Conservation (phyloP, 2,888 invertebrate genomes). For the Heliconius hortense region DNA sequence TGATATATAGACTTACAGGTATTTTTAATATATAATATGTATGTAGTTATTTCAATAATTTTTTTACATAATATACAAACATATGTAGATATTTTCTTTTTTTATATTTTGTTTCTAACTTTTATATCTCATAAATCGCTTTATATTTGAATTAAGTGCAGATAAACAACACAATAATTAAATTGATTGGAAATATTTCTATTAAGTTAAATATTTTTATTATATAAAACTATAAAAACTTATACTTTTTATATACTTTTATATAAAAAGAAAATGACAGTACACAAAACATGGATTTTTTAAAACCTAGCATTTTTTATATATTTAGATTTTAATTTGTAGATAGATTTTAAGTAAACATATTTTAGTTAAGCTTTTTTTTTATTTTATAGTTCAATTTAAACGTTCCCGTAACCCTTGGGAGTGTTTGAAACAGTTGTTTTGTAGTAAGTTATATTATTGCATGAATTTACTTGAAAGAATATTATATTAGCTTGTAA, state of each 20-base stretch:
- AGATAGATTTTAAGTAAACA: conserved; percentile 16
- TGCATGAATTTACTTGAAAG: conserved; percentile 39
- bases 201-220: neutral
- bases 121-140: neutral
- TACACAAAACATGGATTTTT: neutral
- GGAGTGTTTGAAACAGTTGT: conserved; percentile 56
- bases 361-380: conserved; percentile 41
- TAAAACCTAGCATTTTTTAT: neutral
- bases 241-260: no score
- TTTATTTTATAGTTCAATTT: conserved; percentile 62
- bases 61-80: neutral
- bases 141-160: neutral
- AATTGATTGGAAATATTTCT: neutral
- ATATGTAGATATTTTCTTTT: neutral
- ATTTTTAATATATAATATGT: conserved; percentile 14
- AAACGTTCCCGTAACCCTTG: conserved; percentile 58
- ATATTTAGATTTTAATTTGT: conserved; percentile 4
- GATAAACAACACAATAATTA: neutral
- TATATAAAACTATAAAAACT: neutral
- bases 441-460: conserved; percentile 62
- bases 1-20: conserved; percentile 77
- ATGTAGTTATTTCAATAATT: neutral
- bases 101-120: neutral
- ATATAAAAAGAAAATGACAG: neutral
- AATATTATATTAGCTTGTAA: conserved; percentile 32